Evolutionary conservation across 2,113 vertebrate species (phyloP).

Genomic region (Balaenoptera acutorostrata): DNA sequence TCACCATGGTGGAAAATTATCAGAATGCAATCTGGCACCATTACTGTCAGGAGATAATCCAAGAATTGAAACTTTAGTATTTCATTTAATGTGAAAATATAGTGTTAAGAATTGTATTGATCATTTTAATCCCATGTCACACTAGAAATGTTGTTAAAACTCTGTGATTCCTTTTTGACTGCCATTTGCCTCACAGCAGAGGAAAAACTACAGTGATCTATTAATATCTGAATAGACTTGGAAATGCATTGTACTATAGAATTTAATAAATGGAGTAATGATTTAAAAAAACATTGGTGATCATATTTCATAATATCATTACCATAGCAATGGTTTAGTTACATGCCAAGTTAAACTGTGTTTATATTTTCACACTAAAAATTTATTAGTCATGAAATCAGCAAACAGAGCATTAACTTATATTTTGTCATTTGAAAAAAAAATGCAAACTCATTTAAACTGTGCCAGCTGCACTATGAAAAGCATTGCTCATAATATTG

Average conservation of each 20-base stretch:
- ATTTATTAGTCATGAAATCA: constrained; percentile 43
- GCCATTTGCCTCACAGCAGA: constrained; percentile 43
- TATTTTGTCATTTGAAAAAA: constrained; percentile 14
- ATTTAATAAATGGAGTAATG: constrained; percentile 62
- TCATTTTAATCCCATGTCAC: constrained; percentile 71
- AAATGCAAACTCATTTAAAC: not conserved
- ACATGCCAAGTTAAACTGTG: constrained; percentile 10
- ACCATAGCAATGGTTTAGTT: constrained; percentile 59
- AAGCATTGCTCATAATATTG: not conserved
- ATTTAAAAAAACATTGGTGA: constrained; percentile 58
- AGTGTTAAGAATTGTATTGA: constrained; percentile 65
- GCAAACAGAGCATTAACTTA: constrained; percentile 14
- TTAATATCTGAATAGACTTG: constrained; percentile 63
- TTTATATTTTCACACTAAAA: constrained; percentile 58
- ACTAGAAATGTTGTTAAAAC: constrained; percentile 53
- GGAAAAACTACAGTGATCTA: constrained; percentile 57
- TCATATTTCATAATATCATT: constrained; percentile 55
- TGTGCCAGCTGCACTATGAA: not conserved
- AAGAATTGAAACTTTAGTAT: constrained; percentile 58
- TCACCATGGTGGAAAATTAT: constrained; percentile 38
- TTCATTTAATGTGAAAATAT: constrained; percentile 56
- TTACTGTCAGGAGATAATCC: constrained; percentile 50
- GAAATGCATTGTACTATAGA: constrained; percentile 38
- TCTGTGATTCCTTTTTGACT: constrained; percentile 48
- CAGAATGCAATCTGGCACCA: constrained; percentile 35